A percentile compares a stretch with the other conserved stretches of the same genome.
Conservation (phyloP, 64 coral and sea anemone genomes). For the Pocillopora damicornis region DNA sequence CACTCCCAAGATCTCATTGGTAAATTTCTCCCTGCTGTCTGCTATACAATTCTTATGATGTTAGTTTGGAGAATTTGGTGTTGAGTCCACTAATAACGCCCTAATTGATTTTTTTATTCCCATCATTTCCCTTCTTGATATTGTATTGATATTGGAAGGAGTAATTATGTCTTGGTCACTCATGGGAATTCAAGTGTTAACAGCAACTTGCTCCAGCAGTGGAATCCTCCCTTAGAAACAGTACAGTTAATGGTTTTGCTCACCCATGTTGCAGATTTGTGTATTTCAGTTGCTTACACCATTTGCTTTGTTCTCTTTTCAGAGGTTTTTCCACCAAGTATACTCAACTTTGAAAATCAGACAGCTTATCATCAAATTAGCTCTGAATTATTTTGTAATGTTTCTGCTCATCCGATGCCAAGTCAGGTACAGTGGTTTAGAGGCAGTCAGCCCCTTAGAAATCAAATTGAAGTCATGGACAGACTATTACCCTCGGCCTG, state of each 20-base stretch:
- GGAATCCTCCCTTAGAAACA: neutral
- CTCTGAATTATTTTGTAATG: neutral
- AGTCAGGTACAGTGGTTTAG: conserved; percentile 23
- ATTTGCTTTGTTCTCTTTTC: neutral
- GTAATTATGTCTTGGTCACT: no score
- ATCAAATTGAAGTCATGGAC: neutral
- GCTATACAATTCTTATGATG: no score
- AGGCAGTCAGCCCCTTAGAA: neutral
- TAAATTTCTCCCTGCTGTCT: no score
- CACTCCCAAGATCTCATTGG: no score
- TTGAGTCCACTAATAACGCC: no score
- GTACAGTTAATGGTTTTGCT: neutral
- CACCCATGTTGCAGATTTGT: neutral
- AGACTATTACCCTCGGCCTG: neutral
- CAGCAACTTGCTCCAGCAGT: no score
- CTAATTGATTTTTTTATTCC: no score
- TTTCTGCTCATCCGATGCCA: conserved; percentile 40
- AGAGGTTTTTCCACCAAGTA: conserved; percentile 21
- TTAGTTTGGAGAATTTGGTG: no score
- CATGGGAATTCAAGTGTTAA: no score
- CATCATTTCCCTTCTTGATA: neutral
- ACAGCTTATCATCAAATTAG: neutral
- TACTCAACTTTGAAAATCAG: neutral
- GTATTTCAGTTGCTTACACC: neutral
- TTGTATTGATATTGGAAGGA: neutral